These are phyloP conservation scores for Urosaurus nigricauda DNA, from an alignment of 2,797 vertebrate species.

Conservation along the genomic window DNA sequence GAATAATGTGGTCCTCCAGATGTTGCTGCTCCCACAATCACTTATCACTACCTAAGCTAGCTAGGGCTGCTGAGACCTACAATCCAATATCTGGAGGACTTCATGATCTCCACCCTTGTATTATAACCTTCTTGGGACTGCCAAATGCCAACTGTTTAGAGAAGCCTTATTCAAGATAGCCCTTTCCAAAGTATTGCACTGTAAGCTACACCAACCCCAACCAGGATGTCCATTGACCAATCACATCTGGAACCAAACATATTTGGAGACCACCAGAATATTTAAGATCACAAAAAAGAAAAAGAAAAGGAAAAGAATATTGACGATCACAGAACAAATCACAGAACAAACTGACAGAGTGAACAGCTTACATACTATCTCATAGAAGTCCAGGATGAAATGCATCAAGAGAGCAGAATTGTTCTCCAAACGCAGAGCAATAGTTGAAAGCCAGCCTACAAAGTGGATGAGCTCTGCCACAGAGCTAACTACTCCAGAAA, in stretches of 20 bases:
- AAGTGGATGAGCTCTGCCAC: conserved; percentile 89
- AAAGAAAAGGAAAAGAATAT: too few relatives aligned
- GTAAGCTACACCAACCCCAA: neutral
- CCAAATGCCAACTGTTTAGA: neutral
- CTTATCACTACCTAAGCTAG: too few relatives aligned
- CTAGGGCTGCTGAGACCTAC: neutral
- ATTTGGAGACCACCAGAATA: too few relatives aligned
- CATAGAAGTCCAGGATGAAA: conserved; percentile 93
- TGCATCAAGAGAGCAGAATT: conserved; percentile 85
- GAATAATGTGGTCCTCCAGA: too few relatives aligned
- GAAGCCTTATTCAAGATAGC: neutral
- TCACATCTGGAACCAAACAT: too few relatives aligned
- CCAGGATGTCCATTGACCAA: too few relatives aligned
- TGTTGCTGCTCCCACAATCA: too few relatives aligned
- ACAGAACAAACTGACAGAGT: neutral
- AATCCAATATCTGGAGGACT: neutral
- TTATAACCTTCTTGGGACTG: neutral
- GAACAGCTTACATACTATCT: conserved; percentile 81
- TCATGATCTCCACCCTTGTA: neutral
- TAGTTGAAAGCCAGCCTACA: conserved; percentile 84
- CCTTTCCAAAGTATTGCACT: neutral
- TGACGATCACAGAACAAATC: too few relatives aligned
- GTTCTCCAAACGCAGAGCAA: conserved; percentile 86
- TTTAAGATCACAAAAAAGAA: too few relatives aligned
- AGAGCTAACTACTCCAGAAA: conserved; percentile 84